Conservation (phyloP, 2,113 vertebrate genomes). For the Cottus gobio region DNA sequence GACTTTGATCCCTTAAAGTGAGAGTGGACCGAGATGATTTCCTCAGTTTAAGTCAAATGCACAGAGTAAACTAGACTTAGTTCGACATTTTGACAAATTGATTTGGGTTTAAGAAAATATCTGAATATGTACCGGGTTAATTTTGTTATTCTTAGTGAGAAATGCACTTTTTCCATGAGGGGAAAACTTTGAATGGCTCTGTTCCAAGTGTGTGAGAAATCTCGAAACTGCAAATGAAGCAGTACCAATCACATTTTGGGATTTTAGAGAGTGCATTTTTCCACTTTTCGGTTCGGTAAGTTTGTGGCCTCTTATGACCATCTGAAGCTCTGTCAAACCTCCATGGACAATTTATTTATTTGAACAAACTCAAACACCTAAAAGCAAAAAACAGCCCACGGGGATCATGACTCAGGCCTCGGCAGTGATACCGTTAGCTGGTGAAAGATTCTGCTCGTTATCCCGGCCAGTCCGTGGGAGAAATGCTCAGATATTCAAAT, state of each 20-base stretch:
- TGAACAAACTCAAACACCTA: background rate
- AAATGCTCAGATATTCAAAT: too few species aligned
- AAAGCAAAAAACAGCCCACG: background rate
- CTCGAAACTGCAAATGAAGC: background rate
- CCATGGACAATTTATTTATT: background rate
- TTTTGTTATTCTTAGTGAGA: background rate
- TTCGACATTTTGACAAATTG: background rate
- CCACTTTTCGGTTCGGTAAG: background rate
- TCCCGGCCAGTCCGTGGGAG: too few species aligned
- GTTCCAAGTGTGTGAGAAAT: background rate
- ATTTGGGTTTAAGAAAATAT: background rate
- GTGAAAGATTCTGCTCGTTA: too few species aligned
- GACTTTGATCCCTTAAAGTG: constrained; percentile 38
- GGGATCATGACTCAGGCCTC: background rate
- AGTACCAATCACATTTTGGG: background rate
- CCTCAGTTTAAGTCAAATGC: constrained; percentile 30
- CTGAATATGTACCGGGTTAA: background rate
- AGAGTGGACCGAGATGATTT: constrained; percentile 44
- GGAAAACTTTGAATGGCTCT: background rate
- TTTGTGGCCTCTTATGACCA: background rate
- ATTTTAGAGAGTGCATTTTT: background rate
- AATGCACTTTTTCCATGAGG: background rate
- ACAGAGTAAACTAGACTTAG: background rate
- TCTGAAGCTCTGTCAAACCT: background rate
- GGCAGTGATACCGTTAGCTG: background rate